Evolutionary conservation across 37 sponge, comb jelly and placozoan species (phyloP).

Genomic region (Geodia barretti): DNA sequence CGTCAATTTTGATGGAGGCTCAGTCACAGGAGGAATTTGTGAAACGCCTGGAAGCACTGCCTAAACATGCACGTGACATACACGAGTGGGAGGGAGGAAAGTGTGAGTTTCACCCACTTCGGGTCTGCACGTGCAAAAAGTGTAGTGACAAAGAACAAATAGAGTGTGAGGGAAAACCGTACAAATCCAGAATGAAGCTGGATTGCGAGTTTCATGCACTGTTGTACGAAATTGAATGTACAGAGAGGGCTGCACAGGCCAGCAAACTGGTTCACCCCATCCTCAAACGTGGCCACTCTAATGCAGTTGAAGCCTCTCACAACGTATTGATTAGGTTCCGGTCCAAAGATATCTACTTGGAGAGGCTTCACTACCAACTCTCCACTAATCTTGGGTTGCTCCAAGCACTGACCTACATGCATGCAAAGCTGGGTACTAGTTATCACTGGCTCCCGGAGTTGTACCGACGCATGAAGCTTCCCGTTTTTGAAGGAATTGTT

Average conservation of each 20-base stretch:
- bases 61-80: constrained; percentile 10
- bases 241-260: constrained; percentile 1
- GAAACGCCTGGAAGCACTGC: neutral
- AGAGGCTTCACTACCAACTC: constrained; percentile 18
- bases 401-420: constrained; percentile 7
- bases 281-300: constrained; percentile 16
- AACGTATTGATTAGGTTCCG: constrained; percentile 27
- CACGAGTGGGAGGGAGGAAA: constrained; percentile 17
- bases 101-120: neutral
- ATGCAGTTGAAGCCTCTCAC: constrained; percentile 26
- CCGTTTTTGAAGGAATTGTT: neutral
- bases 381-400: constrained; percentile 16
- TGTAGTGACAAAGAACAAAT: constrained; percentile 4
- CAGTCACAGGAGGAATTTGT: neutral
- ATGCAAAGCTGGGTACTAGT: neutral
- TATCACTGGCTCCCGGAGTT: constrained; percentile 33
- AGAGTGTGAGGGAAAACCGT: constrained; percentile 12
- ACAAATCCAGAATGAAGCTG: neutral
- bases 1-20: neutral
- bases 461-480: neutral
- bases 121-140: constrained; percentile 15
- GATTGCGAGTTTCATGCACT: constrained; percentile 3
- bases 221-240: constrained; percentile 22
- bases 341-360: neutral
- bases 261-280: constrained; percentile 16